These are phyloP conservation scores for Autographa gamma DNA, from an alignment of 2,888 invertebrate species.

Conservation along the genomic window DNA sequence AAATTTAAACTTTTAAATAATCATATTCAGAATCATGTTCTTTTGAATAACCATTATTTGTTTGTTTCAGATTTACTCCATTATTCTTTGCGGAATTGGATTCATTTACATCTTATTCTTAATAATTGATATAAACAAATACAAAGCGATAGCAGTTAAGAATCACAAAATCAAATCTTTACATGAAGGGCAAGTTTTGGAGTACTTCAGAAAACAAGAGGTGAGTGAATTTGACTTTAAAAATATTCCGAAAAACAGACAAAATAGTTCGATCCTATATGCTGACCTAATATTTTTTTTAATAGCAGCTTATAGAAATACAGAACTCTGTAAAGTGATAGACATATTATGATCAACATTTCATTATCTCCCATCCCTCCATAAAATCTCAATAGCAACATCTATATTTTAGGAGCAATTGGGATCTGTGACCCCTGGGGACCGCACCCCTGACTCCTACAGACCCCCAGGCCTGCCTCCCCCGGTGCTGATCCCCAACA, in stretches of 20 bases:
- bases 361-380: no score
- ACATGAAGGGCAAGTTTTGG: slow-evolving; percentile 78
- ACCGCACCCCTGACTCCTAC: slow-evolving; percentile 70
- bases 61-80: slow-evolving; percentile 90
- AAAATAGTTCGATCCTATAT: no score
- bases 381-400: no score
- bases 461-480: slow-evolving; percentile 70
- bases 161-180: slow-evolving; percentile 79
- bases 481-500: slow-evolving; percentile 80
- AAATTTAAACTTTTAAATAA: no score
- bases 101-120: slow-evolving; percentile 90
- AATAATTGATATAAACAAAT: slow-evolving; percentile 90
- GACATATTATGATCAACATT: no score
- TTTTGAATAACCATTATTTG: no score
- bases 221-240: slow-evolving; percentile 61
- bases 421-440: slow-evolving; percentile 61
- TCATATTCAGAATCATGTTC: no score
- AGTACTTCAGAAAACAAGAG: slow-evolving; percentile 82
- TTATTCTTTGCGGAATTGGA: slow-evolving; percentile 88
- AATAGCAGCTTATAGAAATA: no score
- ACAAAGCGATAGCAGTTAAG: slow-evolving; percentile 84
- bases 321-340: no score
- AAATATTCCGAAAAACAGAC: background rate
- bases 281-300: no score
- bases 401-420: slow-evolving; percentile 67